phyloP scores from a whole-genome alignment of 2,113 vertebrate genomes.

The Kobus ellipsiprymnus region DNA sequence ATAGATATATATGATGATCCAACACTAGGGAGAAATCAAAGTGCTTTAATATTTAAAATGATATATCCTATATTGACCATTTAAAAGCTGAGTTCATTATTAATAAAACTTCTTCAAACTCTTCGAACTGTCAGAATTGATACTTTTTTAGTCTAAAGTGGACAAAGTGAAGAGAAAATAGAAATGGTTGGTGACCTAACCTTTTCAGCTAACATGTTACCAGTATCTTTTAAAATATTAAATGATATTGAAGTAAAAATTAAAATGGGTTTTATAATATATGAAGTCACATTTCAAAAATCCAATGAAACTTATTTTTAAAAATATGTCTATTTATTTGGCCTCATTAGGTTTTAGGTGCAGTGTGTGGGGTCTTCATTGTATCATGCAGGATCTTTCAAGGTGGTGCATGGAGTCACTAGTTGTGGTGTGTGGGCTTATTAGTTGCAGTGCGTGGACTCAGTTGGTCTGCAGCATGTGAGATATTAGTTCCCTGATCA shows the following conservation, averaged over 20 bases:
- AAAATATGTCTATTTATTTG: not conserved
- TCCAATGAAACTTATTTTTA: not conserved
- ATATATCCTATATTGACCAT: not conserved
- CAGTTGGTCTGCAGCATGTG: not conserved
- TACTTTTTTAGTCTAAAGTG: not conserved
- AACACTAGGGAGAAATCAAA: not conserved
- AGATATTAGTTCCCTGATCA: not conserved
- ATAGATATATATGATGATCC: not conserved
- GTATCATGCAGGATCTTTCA: not conserved
- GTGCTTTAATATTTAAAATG: conserved; percentile 2
- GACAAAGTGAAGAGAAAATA: not conserved
- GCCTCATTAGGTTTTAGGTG: not conserved
- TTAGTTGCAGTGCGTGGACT: not conserved
- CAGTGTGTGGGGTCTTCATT: not conserved
- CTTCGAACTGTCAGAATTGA: not conserved
- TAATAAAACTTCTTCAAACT: not conserved
- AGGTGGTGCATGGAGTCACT: not conserved
- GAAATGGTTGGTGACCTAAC: not conserved
- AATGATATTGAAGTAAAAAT: not conserved
- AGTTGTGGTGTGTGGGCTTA: not conserved
- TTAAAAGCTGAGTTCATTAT: not conserved
- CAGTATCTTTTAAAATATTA: not conserved
- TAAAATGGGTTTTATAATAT: not conserved
- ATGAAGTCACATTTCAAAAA: conserved; percentile 19
- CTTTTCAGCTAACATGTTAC: not conserved